phyloP scores from a whole-genome alignment of 2,113 vertebrate species.

The Laterallus jamaicensis region DNA sequence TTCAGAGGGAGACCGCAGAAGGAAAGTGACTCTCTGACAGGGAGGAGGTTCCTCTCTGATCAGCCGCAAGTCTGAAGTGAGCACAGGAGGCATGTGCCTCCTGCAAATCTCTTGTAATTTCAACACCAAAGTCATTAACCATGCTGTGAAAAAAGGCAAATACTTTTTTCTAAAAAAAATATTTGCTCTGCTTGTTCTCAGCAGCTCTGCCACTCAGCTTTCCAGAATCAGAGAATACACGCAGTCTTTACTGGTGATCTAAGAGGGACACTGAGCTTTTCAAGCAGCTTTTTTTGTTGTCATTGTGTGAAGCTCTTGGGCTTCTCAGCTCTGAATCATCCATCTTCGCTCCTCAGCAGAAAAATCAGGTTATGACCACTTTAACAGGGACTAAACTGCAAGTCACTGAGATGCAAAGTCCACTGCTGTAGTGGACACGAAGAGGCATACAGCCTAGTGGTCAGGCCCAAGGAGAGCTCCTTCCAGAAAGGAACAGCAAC shows the following conservation, averaged over 20 bases:
- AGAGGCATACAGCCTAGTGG: neutral
- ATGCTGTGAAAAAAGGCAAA: neutral
- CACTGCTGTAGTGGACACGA: neutral
- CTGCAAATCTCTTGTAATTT: neutral
- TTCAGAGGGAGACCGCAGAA: neutral
- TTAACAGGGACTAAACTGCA: neutral
- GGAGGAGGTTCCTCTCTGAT: neutral
- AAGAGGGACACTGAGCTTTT: neutral
- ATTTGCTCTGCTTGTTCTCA: neutral
- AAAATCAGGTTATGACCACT: neutral
- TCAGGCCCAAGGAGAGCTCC: fast-evolving
- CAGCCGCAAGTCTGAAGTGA: fast-evolving
- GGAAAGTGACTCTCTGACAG: neutral
- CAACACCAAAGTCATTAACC: neutral
- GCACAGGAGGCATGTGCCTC: neutral
- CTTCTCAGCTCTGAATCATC: neutral
- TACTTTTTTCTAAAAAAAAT: neutral
- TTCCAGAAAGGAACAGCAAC: neutral
- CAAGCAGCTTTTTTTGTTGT: neutral
- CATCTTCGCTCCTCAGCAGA: neutral
- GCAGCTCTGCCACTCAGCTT: neutral
- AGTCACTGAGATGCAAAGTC: neutral
- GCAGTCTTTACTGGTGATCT: neutral
- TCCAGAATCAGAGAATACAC: neutral
- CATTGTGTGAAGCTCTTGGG: neutral